Conservation (phyloP, 2,888 invertebrate species). For the Eurytoma californica region DNA sequence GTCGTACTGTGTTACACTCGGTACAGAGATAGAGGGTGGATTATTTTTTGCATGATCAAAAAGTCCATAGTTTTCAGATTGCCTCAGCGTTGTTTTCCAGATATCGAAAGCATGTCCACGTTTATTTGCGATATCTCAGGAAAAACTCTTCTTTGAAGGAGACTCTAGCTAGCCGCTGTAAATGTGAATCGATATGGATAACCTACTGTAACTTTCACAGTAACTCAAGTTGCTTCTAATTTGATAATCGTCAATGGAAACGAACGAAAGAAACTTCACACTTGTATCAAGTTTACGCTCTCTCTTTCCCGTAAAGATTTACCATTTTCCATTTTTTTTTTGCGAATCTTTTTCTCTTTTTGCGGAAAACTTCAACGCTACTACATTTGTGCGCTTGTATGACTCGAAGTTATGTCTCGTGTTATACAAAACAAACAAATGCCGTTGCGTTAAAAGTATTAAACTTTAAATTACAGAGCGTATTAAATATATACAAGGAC, state of each 20-base stretch:
- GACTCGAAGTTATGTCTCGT: conserved; percentile 61
- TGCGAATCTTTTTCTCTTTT: conserved; percentile 21
- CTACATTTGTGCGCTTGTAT: conserved; percentile 48
- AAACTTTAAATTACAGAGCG: conserved; percentile 51
- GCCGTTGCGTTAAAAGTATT: conserved; percentile 67
- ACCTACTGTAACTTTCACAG: conserved; percentile 38
- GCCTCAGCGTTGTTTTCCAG: conserved; percentile 75
- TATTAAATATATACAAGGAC: conserved; percentile 47
- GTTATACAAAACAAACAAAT: conserved; percentile 64
- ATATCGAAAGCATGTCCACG: conserved; percentile 71
- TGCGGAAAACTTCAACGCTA: conserved; percentile 50
- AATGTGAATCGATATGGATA: conserved; percentile 57
- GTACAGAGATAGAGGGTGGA: conserved; percentile 63
- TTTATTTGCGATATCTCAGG: conserved; percentile 57
- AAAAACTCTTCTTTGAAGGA: conserved; percentile 62
- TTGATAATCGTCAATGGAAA: conserved; percentile 38
- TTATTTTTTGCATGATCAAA: conserved; percentile 73
- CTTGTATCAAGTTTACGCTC: conserved; percentile 66
- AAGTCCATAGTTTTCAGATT: conserved; percentile 75
- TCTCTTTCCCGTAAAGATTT: conserved; percentile 62
- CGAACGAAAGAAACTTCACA: conserved; percentile 53
- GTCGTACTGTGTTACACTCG: conserved; percentile 59
- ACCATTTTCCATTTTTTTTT: conserved; percentile 24
- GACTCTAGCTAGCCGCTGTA: conserved; percentile 60
- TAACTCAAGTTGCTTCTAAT: conserved; percentile 12